Base-by-base conservation (phyloP, 2,888 invertebrate genomes). In the Eulithis testata region DNA sequence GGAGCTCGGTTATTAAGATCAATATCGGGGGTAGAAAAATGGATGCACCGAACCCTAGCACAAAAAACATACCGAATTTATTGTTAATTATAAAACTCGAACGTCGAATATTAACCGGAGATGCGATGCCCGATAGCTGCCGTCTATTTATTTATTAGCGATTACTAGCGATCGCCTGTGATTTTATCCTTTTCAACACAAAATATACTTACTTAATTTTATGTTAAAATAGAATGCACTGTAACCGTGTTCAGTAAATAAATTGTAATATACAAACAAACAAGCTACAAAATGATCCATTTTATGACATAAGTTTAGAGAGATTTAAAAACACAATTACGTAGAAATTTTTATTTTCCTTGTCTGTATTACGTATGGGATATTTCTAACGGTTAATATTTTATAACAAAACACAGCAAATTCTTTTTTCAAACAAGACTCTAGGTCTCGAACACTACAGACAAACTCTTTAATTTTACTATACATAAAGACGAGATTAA, bases 71-170 rank as follows among this genome's bases (percentile, higher is more conserved):
- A 83, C 87, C 88, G 85, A 92, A 93, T 93, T 93, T 92, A 93
- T 92, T 91, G 92, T 93, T 93, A 92, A 93, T 93, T 93, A 92
- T 91, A 93, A 93, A 92, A 92, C 84, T 92, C 88, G 81, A 84
- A 82, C 86, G 85, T 79, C 79, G 88, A 88, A 87, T 89, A 93
- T 92, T 93, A 93, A 89, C 88, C 83, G 81, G 84, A 89, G 91
- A 91, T 92, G 86, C 90, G 87, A 83, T 84, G 84, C 82, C 75
- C 79, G 91, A 92, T 91, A 91, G 79, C 82, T 70, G 81, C 77
- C 83, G 85, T 90, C 90, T 92, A 92, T 92, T 91, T 91, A 92
- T 92, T 91, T 92, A 93, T 92, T 93, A 67, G 63, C 44, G 63
- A 58, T 67, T 67, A 67, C 63, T 63, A 64, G 67, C 60, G 60